Evolutionary conservation across 2,888 invertebrate genomes (phyloP), one percentile per base, ranked within the genome.

Genomic region (Endomychus coccineus): DNA sequence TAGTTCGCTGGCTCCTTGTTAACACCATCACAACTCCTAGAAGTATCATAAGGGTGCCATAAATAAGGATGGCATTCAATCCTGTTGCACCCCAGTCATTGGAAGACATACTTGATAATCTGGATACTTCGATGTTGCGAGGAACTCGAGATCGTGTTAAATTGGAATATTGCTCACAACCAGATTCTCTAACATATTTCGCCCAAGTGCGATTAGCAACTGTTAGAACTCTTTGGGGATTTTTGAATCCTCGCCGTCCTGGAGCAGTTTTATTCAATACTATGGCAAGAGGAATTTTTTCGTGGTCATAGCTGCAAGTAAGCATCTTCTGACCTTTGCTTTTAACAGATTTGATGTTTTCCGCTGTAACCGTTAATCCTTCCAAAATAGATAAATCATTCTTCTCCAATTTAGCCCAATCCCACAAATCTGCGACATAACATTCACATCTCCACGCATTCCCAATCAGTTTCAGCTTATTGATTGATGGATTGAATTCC

Each of bases 371-470:
- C 46, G 77, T 78, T 2, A 80, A 77, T 22, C 81, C 81, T 11
- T 79, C 69, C 19, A 82, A 66, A 16, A 80, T 71, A 40, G 76
- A 71, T 27, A 80, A 61, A 49, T 80, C 74, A 7, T 75, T 76
- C 51, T 78, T 78, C 19, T 73, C 73, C 60, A 77, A 71, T 21
- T 74, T 66, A 0, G 80, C 81, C 82, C 82, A 82, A 49, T 79
- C 74, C 82, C 82, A 82, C 69, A 80, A 74, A 38, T 79, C 77
- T 0, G 75, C 75, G 14, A 82, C 72, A 43, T 76, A 73, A 49
- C 82, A 83, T 49, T 79, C 76, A 52, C 82, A 82, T 36, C 71
- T 63, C 66, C 81, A 81, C 2, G 78, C 80, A 62, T 83, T 82
- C 2, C 78, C 78, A 5, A 80, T 66, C 4, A 83, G 62, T 52